These are phyloP conservation scores for Anoplophora glabripennis DNA, from an alignment of 1,140 invertebrate species.

Conservation along the genomic window DNA sequence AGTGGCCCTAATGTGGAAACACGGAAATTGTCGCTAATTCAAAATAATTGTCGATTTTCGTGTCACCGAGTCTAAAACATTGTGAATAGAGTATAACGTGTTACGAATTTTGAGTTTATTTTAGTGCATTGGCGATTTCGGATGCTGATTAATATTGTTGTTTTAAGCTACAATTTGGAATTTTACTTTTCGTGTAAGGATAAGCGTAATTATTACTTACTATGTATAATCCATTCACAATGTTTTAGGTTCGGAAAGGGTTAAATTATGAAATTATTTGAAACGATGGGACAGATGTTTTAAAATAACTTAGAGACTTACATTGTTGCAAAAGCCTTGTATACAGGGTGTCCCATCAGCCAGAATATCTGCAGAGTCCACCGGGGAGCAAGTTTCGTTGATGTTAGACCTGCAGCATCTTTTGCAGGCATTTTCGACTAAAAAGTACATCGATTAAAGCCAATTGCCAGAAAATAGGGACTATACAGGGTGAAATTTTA, in stretches of 20 bases:
- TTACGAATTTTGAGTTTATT: no score
- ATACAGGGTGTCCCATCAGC: slow-evolving; percentile 94
- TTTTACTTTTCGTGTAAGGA: no score
- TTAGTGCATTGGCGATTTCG: background rate
- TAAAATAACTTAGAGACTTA: slow-evolving; percentile 44
- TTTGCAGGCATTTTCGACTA: slow-evolving; percentile 81
- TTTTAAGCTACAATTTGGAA: no score
- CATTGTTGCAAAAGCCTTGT: slow-evolving; percentile 93
- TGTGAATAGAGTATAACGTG: background rate
- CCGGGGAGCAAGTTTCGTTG: slow-evolving; percentile 88
- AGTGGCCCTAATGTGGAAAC: slow-evolving; percentile 67
- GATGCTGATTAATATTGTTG: no score
- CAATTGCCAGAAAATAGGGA: background rate
- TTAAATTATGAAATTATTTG: background rate
- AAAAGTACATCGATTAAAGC: slow-evolving; percentile 34
- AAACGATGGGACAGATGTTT: background rate
- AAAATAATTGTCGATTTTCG: no score
- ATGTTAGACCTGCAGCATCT: slow-evolving; percentile 86
- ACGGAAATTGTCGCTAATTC: background rate
- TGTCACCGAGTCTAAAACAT: background rate
- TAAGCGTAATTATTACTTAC: background rate
- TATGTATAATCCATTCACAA: no score
- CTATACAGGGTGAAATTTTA: no score
- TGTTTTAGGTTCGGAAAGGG: no score
- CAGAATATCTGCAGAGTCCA: slow-evolving; percentile 81